Conservation (phyloP, 2,797 vertebrate genomes). For the Enoplosus armatus region DNA sequence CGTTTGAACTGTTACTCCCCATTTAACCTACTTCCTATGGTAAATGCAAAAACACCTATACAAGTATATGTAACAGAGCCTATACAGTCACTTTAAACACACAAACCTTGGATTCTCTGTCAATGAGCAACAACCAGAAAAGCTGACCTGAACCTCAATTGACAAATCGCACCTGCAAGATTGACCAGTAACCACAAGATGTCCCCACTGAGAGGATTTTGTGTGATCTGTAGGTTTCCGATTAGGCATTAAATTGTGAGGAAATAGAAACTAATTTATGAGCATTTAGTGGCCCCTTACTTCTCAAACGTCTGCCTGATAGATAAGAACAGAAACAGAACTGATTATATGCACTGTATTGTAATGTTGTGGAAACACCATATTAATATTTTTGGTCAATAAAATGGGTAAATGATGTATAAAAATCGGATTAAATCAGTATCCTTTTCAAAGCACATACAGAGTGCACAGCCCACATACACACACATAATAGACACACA, state of each 20-base stretch:
- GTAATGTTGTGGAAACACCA: no score
- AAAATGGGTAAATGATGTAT: not conserved
- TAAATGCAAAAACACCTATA: not conserved
- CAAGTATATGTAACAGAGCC: not conserved
- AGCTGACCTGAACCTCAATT: not conserved
- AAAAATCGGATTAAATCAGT: not conserved
- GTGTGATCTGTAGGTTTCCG: not conserved
- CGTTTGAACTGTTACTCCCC: not conserved
- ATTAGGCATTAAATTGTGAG: not conserved
- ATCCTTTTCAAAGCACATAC: not conserved
- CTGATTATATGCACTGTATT: not conserved
- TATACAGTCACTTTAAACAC: not conserved
- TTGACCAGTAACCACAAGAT: slow-evolving; percentile 10
- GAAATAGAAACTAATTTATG: not conserved
- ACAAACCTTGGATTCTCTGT: not conserved
- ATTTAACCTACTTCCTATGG: slow-evolving; percentile 10
- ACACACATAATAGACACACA: not conserved
- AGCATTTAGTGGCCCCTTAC: not conserved
- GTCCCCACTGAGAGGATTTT: not conserved
- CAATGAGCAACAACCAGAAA: not conserved
- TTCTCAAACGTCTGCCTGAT: not conserved
- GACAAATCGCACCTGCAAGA: not conserved
- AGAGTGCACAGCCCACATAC: not conserved
- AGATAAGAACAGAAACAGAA: not conserved
- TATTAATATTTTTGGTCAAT: no score